Conservation (phyloP, 2,888 invertebrate species). For the Tortricodes alternella region DNA sequence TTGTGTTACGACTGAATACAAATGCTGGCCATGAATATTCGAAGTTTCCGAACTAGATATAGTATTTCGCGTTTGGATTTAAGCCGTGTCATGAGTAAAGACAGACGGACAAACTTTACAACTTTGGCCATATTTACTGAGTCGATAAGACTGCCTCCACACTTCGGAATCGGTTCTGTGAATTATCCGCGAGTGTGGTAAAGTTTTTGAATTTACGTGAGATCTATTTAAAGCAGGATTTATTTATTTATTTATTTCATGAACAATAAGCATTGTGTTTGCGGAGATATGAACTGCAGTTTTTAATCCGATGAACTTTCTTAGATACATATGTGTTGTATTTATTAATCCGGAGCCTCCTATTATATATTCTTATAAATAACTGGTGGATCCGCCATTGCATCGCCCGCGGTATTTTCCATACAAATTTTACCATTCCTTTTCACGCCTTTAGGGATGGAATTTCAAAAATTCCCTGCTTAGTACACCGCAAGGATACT, state of each 20-base stretch:
- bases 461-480: too few species aligned
- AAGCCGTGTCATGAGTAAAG: conserved; percentile 12
- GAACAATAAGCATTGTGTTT: too few species aligned
- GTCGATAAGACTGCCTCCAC: conserved; percentile 11
- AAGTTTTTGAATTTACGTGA: conserved; percentile 10
- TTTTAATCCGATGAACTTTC: too few species aligned
- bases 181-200: conserved; percentile 11
- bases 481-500: too few species aligned
- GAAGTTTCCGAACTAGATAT: conserved; percentile 7
- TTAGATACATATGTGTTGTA: too few species aligned
- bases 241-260: neutral
- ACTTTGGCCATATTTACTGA: conserved; percentile 22
- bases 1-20: conserved; percentile 8
- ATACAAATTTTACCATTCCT: too few species aligned
- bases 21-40: conserved; percentile 6
- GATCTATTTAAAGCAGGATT: neutral
- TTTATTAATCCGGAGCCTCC: too few species aligned
- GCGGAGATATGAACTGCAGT: too few species aligned
- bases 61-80: conserved; percentile 8
- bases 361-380: too few species aligned
- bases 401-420: too few species aligned
- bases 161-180: conserved; percentile 8
- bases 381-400: too few species aligned
- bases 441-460: too few species aligned
- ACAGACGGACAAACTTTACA: conserved; percentile 20